Base-by-base conservation (phyloP, 2,888 invertebrate genomes). In the Ashinkailepas kermadecensis region DNA sequence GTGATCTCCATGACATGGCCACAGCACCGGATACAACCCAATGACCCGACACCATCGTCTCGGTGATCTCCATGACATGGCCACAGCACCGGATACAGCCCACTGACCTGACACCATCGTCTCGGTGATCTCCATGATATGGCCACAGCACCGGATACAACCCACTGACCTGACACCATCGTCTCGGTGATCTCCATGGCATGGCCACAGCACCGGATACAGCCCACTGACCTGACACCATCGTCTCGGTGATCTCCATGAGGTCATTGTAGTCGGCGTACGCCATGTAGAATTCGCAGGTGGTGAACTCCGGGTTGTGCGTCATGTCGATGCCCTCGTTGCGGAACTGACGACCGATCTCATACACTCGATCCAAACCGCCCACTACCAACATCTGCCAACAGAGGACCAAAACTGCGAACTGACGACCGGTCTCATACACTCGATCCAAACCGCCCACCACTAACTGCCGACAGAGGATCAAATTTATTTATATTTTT, bases 261-360 rank as follows among this genome's bases (percentile, higher is more conserved):
- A 99, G 87, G 88, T 99, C 99, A 87, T 96, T 92, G 87, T 99
- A 99, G 88, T 99, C 99, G 23, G 99, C 99, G 89, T 99, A 99
- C 0, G 99, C 99, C 98, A 99, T 99, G 88, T 99, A 99, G 89
- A 99, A 99, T 89, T 99, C 99, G 87, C 98, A 97, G 12, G 98
- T 97, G 0, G 99, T 99, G 87, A 99, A 99, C 89, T 99, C 99
- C 0, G 99, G 99, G 88, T 99, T 99, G 87, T 99, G 99, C 0
- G 99, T 99, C 86, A 99, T 88, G 89, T 99, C 99, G 86, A 99
- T 99, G 82, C 99, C 97, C 89, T 99, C 99, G 89, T 99, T 99
- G 83, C 99, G 91, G 88, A 99, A 99, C 87, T 97, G 94, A 84
- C 98, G 91, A 1, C 95, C 95, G 84, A 96, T 95, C 90, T 95